Conservation (phyloP, 1,140 invertebrate species). For the Oedothorax gibbosus region DNA sequence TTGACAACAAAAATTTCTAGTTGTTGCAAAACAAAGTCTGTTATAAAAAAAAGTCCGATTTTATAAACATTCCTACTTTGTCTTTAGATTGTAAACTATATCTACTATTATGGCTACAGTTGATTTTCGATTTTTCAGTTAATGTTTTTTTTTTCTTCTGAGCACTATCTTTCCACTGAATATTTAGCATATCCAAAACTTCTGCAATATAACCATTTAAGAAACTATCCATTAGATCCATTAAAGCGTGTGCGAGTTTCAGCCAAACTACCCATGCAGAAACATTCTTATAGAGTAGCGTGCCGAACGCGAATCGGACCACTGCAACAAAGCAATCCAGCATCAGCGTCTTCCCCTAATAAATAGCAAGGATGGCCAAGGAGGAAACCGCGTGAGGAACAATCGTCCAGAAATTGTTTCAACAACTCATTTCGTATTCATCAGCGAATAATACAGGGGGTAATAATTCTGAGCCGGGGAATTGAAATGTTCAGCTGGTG, state of each 20-base stretch:
- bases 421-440: slow-evolving; percentile 58
- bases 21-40: too few relatives aligned
- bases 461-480: slow-evolving; percentile 57
- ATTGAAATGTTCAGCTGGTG: slow-evolving; percentile 57
- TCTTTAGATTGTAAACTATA: too few relatives aligned
- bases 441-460: slow-evolving; percentile 57
- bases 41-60: too few relatives aligned
- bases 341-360: slow-evolving; percentile 29
- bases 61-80: too few relatives aligned
- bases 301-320: slow-evolving; percentile 9
- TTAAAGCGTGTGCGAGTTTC: not conserved
- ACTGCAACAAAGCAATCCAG: slow-evolving; percentile 17
- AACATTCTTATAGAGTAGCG: slow-evolving; percentile 6
- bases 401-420: slow-evolving; percentile 55
- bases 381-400: slow-evolving; percentile 40
- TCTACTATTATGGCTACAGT: too few relatives aligned
- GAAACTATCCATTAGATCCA: too few relatives aligned
- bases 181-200: too few relatives aligned
- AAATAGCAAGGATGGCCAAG: slow-evolving; percentile 29
- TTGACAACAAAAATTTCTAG: too few relatives aligned
- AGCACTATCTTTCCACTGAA: too few relatives aligned
- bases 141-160: too few relatives aligned
- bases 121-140: too few relatives aligned
- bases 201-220: too few relatives aligned
- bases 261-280: not conserved